Conservation (phyloP, 2,113 vertebrate species). For the Hippocampus guttulatus region DNA sequence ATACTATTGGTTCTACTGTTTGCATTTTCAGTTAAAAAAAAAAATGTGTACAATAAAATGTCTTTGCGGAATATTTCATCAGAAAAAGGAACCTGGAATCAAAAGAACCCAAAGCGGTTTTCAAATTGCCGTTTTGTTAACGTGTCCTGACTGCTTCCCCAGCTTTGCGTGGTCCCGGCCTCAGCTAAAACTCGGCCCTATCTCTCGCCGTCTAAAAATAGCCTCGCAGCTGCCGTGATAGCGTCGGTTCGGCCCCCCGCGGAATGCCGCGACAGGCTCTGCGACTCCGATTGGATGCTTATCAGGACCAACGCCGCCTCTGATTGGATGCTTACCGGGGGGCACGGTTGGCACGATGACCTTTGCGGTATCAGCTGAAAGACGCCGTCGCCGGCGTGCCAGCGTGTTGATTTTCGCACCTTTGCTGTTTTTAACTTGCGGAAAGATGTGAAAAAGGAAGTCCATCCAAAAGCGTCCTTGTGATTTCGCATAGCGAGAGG, state of each 20-base stretch:
- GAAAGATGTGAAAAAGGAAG: neutral
- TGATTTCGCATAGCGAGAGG: neutral
- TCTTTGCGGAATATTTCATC: too few species aligned
- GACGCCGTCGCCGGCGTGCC: conserved; percentile 36
- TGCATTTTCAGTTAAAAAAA: too few species aligned
- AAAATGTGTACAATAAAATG: too few species aligned
- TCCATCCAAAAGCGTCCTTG: neutral
- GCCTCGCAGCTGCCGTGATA: conserved; percentile 27
- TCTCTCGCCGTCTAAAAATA: conserved; percentile 54
- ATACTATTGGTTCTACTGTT: too few species aligned
- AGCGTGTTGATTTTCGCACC: conserved; percentile 21
- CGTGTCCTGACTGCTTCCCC: neutral
- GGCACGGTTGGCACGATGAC: conserved; percentile 39
- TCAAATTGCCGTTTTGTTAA: neutral
- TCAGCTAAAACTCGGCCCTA: conserved; percentile 32
- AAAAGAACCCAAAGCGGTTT: too few species aligned
- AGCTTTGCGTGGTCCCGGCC: neutral
- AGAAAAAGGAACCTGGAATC: too few species aligned
- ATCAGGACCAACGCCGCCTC: conserved; percentile 36
- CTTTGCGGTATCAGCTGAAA: conserved; percentile 54
- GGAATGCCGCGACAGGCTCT: conserved; percentile 63
- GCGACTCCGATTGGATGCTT: conserved; percentile 58
- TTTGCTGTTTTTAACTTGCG: conserved; percentile 3
- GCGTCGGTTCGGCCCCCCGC: conserved; percentile 40
- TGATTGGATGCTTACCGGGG: conserved; percentile 56